These are phyloP conservation scores for Nothobranchius kuhntae DNA, from an alignment of 2,113 vertebrate species.

Conservation along the genomic window DNA sequence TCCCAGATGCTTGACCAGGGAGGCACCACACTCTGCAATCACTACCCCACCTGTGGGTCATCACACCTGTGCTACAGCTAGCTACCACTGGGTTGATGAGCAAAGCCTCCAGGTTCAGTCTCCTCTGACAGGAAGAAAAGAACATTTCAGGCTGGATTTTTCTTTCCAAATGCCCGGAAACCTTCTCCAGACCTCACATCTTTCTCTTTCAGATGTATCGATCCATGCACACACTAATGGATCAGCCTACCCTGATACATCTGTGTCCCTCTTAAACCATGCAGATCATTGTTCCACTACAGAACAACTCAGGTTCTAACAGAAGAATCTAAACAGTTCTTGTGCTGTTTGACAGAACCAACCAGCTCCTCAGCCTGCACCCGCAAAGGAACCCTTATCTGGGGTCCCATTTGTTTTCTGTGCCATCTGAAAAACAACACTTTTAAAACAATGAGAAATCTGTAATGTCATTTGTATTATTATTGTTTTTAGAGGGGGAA, in stretches of 20 bases:
- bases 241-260: too few species aligned
- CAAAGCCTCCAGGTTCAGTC: constrained; percentile 22
- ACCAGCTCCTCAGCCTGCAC: too few species aligned
- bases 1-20: constrained; percentile 16
- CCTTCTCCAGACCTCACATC: not conserved
- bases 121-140: too few species aligned
- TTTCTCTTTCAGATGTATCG: constrained; percentile 36
- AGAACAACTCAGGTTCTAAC: constrained; percentile 62
- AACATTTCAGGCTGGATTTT: too few species aligned
- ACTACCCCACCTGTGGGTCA: not conserved
- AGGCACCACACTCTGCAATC: constrained; percentile 15
- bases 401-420: constrained; percentile 35
- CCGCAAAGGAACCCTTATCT: not conserved
- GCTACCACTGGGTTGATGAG: not conserved
- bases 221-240: constrained; percentile 19
- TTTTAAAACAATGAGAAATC: constrained; percentile 14
- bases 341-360: too few species aligned
- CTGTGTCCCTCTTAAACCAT: constrained; percentile 6
- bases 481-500: constrained; percentile 4
- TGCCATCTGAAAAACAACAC: constrained; percentile 53
- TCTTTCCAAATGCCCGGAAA: too few species aligned
- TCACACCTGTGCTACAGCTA: not conserved
- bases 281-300: constrained; percentile 44
- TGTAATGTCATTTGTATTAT: not conserved
- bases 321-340: constrained; percentile 4